Evolutionary conservation across 2,888 invertebrate species (phyloP), one percentile per base, ranked within the genome.

Genomic region (Eumacrocentrus americanus): DNA sequence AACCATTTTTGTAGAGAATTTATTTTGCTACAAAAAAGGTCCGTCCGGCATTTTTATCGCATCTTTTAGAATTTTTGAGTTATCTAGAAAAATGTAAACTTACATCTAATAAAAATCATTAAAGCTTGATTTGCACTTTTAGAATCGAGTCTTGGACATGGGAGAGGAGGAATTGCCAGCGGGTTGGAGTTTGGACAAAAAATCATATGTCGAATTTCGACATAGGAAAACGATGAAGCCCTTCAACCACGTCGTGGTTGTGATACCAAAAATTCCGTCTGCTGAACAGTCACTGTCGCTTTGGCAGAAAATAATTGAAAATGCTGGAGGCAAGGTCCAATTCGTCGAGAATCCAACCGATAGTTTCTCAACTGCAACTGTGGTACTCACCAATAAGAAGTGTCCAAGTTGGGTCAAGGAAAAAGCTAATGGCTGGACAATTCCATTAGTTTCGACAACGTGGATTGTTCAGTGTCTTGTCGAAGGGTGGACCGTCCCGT

Each of bases 401-500:
- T 89, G 89, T 66, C 86, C 88, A 0, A 82, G 84, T 58, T 85
- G 84, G 70, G 77, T 83, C n/a, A 68, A 82, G 20, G 74, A 81
- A 12, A 81, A 81, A 60, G 88, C 88, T 0, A 82, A 83, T 56
- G 81, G 84, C 53, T 84, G 86, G 70, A 83, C 82, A 58, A 82
- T 87, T n/a, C 88, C 90, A 0, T 71, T 91, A 0, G 87, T 90
- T 0, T 87, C 89, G 0, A 86, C 88, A 0, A 85, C 85, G 1
- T 91, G 90, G 90, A 82, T 90, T 1, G 83, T 88, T 3, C 89
- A 91, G 70, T 87, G 87, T 67, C 80, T 91, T 37, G 86, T 91
- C 61, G 86, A 87, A 68, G 88, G 88, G 1, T 82, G 82, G 56
- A 78, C 84, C 34, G 78, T 85, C 63, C 69, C 80, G 0, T 83